Evolutionary conservation across 2,888 invertebrate species (phyloP).

Genomic region (Antheraea assamensis): DNA sequence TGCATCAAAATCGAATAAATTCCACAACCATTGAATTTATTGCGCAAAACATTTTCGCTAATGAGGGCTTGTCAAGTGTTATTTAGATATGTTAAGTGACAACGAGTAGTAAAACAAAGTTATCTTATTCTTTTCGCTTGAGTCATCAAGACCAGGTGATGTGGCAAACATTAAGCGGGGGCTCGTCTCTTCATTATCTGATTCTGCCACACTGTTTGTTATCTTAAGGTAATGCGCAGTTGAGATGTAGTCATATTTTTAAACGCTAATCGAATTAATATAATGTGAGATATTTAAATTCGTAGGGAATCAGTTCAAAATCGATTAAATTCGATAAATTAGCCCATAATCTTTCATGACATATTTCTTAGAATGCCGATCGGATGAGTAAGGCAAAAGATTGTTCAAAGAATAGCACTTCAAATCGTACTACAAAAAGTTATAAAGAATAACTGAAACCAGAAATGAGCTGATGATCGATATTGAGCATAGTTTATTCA

Average conservation of each 20-base stretch:
- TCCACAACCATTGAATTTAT: background rate
- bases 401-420: too few relatives aligned
- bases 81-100: constrained; percentile 25
- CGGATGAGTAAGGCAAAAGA: too few relatives aligned
- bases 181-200: constrained; percentile 52
- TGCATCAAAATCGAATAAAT: background rate
- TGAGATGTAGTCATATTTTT: constrained; percentile 21
- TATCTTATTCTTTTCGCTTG: constrained; percentile 43
- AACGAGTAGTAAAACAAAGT: constrained; percentile 37
- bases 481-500: too few relatives aligned
- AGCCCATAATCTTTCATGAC: background rate
- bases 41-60: constrained; percentile 25
- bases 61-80: constrained; percentile 24
- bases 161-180: constrained; percentile 47
- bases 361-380: background rate
- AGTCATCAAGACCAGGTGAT: constrained; percentile 45
- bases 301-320: background rate
- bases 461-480: too few relatives aligned
- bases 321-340: background rate
- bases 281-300: background rate
- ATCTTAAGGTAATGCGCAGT: constrained; percentile 43
- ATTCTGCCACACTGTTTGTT: constrained; percentile 37
- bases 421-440: too few relatives aligned
- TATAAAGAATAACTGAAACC: too few relatives aligned
- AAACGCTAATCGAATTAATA: background rate